Percentiles rank a stretch among this genome's conserved stretches.
These are phyloP conservation scores for Drosophila anomalata DNA, from an alignment of 2,888 invertebrate genomes.

Conservation along the genomic window DNA sequence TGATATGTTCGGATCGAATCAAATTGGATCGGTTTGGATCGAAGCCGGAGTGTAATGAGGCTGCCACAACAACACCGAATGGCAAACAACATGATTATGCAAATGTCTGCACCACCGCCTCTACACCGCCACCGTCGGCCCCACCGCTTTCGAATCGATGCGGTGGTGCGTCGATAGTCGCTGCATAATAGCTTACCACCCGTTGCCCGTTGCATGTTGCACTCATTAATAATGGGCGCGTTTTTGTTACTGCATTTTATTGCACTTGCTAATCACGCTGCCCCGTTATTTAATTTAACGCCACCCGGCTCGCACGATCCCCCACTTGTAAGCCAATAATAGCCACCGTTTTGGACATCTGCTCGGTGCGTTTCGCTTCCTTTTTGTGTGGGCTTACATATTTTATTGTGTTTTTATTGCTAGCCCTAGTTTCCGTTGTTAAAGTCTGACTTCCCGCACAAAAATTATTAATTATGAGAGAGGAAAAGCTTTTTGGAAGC, in stretches of 20 bases:
- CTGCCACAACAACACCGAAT: constrained; percentile 37
- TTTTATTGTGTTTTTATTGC: constrained; percentile 4
- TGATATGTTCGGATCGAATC: constrained; percentile 70
- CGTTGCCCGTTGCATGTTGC: constrained; percentile 59
- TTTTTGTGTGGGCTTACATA: constrained; percentile 19
- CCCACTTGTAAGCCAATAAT: constrained; percentile 44
- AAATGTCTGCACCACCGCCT: constrained; percentile 51
- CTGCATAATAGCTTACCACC: constrained; percentile 67
- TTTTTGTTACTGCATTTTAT: constrained; percentile 61
- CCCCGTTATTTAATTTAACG: constrained; percentile 75
- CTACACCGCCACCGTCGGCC: constrained; percentile 9
- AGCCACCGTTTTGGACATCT: constrained; percentile 12
- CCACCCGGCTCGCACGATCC: constrained; percentile 60
- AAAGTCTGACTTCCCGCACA: background rate
- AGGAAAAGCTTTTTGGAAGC: background rate
- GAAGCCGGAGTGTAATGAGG: constrained; percentile 67
- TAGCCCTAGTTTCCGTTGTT: constrained; percentile 1
- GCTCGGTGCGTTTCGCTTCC: constrained; percentile 37
- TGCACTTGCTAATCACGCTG: constrained; percentile 72
- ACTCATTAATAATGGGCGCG: constrained; percentile 49
- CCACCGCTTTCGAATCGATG: constrained; percentile 46
- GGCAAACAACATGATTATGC: constrained; percentile 62
- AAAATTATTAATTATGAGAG: background rate
- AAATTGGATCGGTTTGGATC: constrained; percentile 49
- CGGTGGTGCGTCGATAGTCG: constrained; percentile 64